Conservation (phyloP, 2,113 vertebrate species). For the Cacatua alba region DNA sequence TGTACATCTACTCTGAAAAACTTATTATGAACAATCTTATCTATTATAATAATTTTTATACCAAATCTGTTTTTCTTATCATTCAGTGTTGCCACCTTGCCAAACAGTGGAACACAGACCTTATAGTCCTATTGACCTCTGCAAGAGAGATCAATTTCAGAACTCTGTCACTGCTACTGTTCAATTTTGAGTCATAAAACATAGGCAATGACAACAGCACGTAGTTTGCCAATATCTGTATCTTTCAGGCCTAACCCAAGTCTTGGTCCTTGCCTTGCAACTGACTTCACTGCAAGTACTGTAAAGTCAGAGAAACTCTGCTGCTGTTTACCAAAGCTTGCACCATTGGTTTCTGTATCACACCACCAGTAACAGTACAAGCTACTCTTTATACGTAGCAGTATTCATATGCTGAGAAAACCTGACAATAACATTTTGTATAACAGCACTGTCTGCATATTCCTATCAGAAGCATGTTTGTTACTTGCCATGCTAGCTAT, state of each 20-base stretch:
- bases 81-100: neutral
- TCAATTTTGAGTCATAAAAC: neutral
- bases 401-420: neutral
- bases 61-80: neutral
- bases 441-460: neutral
- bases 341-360: neutral
- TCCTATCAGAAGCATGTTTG: neutral
- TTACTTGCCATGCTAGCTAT: neutral
- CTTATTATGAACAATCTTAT: neutral
- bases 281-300: neutral
- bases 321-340: neutral
- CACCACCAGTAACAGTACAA: neutral
- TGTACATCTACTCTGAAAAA: neutral
- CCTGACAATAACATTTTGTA: too few species aligned
- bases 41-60: neutral
- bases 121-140: neutral
- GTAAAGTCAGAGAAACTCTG: neutral
- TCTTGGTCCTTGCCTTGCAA: neutral
- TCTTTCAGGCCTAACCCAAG: neutral
- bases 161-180: neutral
- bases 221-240: neutral
- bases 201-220: neutral
- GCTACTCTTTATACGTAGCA: neutral
- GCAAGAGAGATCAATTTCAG: neutral
- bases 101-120: neutral